Evolutionary conservation across 2,113 vertebrate genomes (phyloP).

Genomic region (Smithornis capensis): DNA sequence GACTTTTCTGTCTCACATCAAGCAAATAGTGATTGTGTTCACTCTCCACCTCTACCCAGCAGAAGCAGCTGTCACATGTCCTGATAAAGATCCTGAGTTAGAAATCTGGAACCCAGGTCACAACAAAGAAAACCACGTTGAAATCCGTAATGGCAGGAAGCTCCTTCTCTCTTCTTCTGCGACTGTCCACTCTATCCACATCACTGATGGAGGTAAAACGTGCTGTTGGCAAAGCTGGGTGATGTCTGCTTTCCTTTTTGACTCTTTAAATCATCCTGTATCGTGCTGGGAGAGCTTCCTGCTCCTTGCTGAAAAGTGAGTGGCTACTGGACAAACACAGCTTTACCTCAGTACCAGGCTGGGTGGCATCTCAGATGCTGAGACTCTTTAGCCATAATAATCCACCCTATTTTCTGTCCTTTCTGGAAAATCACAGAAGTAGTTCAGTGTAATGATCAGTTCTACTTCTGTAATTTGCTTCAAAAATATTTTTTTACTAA

Average conservation of each 20-base stretch:
- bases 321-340: neutral
- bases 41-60: neutral
- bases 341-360: neutral
- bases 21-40: neutral
- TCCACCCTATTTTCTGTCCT: neutral
- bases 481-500: neutral
- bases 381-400: neutral
- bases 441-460: neutral
- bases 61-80: constrained; percentile 70
- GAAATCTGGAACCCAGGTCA: constrained; percentile 90
- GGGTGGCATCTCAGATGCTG: neutral
- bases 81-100: constrained; percentile 83
- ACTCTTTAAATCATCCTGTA: neutral
- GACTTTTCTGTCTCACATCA: neutral
- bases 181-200: constrained; percentile 88
- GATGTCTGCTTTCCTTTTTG: neutral
- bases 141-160: constrained; percentile 76
- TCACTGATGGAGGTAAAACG: constrained; percentile 83
- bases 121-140: constrained; percentile 69
- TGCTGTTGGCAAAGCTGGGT: neutral
- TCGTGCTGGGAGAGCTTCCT: neutral
- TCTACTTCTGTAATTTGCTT: neutral
- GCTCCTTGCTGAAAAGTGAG: neutral
- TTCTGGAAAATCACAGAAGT: neutral
- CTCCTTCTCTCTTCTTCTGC: constrained; percentile 87